A percentile compares a stretch with the other conserved stretches of the same genome.
Evolutionary conservation across 2,888 invertebrate species (phyloP).

Genomic region (Embidobia sp.): DNA sequence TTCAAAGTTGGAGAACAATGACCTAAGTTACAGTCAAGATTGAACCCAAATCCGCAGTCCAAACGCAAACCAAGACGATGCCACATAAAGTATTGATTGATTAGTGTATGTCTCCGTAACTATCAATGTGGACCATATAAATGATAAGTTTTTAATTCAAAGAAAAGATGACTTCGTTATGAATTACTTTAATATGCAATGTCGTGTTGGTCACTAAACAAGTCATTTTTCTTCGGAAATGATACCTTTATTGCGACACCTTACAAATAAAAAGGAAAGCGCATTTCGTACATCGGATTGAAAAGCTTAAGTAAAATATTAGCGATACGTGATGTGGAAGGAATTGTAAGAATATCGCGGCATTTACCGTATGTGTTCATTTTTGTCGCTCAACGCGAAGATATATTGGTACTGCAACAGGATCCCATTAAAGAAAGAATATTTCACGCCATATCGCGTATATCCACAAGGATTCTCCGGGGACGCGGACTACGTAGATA

Average conservation of each 20-base stretch:
- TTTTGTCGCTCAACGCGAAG: constrained; percentile 54
- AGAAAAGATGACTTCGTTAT: too few species aligned
- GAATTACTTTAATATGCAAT: too few species aligned
- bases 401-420: constrained; percentile 63
- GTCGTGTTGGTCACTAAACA: constrained; percentile 3
- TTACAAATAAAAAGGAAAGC: constrained; percentile 25
- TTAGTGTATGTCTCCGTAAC: too few species aligned
- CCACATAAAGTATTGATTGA: too few species aligned
- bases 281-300: constrained; percentile 47
- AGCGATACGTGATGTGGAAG: constrained; percentile 56
- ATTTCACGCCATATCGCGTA: constrained; percentile 64
- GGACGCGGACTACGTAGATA: constrained; percentile 54
- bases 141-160: too few species aligned
- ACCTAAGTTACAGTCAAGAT: too few species aligned
- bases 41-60: too few species aligned
- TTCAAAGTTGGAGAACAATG: too few species aligned
- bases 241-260: constrained; percentile 15
- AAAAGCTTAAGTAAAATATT: constrained; percentile 63
- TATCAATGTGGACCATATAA: too few species aligned
- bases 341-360: constrained; percentile 47
- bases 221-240: constrained; percentile 23
- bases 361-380: constrained; percentile 59
- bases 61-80: too few species aligned
- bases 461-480: constrained; percentile 58
- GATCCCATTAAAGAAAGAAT: constrained; percentile 68